phyloP scores from a whole-genome alignment of 2,888 invertebrate species.

The Malthinus flaveolus region DNA sequence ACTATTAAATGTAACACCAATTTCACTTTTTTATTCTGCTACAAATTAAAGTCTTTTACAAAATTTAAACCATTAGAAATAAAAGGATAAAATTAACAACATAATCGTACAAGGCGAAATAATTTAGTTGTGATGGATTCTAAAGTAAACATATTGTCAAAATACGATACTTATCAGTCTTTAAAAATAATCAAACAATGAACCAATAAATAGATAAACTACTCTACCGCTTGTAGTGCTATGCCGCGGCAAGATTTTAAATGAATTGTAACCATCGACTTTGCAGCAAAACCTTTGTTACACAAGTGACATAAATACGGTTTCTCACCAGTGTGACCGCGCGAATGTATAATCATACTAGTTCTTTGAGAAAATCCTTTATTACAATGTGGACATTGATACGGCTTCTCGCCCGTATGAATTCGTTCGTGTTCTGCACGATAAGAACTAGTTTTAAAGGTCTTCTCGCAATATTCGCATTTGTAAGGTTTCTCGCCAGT shows the following conservation, averaged over 20 bases:
- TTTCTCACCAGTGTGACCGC: conserved; percentile 41
- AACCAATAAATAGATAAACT: no score
- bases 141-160: no score
- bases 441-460: conserved; percentile 59
- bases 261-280: conserved; percentile 48
- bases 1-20: no score
- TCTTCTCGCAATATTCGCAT: conserved; percentile 42
- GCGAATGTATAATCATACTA: conserved; percentile 29
- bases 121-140: no score
- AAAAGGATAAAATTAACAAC: no score
- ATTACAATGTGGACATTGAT: conserved; percentile 35
- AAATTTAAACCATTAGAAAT: no score
- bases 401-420: conserved; percentile 56
- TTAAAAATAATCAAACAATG: no score
- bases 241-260: conserved; percentile 43
- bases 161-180: no score
- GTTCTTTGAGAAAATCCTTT: conserved; percentile 32
- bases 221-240: neutral
- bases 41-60: no score
- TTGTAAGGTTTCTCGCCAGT: conserved; percentile 38
- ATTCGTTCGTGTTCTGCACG: conserved; percentile 64
- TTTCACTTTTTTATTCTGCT: no score
- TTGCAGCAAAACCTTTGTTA: conserved; percentile 47
- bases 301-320: conserved; percentile 49
- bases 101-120: no score